Evolutionary conservation across 1,140 invertebrate species (phyloP), one percentile per base, ranked within the genome.

Genomic region (Leptestheria dahalacensis): DNA sequence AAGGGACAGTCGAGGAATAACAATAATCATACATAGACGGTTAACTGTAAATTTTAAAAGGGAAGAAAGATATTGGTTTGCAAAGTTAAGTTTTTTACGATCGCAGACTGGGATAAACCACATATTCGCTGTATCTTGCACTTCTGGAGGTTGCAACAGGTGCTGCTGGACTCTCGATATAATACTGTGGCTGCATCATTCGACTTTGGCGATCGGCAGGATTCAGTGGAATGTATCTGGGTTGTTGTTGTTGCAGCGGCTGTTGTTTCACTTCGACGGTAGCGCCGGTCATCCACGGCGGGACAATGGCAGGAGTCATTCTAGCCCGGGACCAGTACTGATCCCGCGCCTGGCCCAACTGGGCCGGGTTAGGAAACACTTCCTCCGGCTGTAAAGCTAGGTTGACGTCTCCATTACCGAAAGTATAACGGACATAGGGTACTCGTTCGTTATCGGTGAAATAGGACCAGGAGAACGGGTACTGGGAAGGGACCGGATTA

Each of bases 201-300:
- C 58, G 58, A 20, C 58, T 60, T 29, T 60, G 58, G 21, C 58
- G 47, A 51, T 60, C 58, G n/a, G 58, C 49, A 18, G 58, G 58
- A 15, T 60, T 60, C 2, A 60, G 24, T 12, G 58, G 58, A 52
- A 60, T 60, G 23, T 60, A 60, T n/a, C 47, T 21, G 18, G 50
- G 50, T 10, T 52, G 50, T 15, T 52, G 50, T 10, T 52, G 24
- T 52, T 52, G 50, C 18, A 52, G 53, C 11, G 25, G 53, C n/a
- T 55, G 33, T 9, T 28, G 33, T 6, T 24, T 25, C 3, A 33
- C 26, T 29, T 33, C 53, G 12, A 55, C 53, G 11, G 33, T n/a
- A 33, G 53, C 26, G 23, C n/a, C 48, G 10, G 33, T 18, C 10
- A 41, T n/a, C 15, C 26, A 29, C 15, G 53, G 21, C 23, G 53